Evolutionary conservation across 2,888 invertebrate genomes (phyloP).

Genomic region (Microctonus hyperodae): DNA sequence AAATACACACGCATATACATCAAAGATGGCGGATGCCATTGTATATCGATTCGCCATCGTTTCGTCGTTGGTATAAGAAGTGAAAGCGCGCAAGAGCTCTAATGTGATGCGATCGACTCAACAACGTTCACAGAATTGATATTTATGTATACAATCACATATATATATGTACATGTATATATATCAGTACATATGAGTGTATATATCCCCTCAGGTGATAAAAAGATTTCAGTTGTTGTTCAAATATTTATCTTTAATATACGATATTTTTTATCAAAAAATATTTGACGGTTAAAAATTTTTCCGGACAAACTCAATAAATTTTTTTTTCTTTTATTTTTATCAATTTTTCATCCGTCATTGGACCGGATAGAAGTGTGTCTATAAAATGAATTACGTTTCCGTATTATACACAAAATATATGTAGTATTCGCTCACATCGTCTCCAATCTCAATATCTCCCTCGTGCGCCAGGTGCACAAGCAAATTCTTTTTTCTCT

Average conservation of each 20-base stretch:
- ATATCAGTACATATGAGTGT: neutral
- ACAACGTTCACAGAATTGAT: neutral
- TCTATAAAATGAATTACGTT: constrained; percentile 11
- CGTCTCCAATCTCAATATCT: constrained; percentile 29
- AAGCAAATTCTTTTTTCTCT: constrained; percentile 15
- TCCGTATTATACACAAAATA: neutral
- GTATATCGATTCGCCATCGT: constrained; percentile 10
- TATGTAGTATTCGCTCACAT: neutral
- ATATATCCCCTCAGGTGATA: neutral
- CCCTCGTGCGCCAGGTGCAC: constrained; percentile 21
- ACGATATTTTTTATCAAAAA: neutral
- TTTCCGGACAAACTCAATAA: neutral
- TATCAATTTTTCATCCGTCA: neutral
- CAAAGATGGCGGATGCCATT: neutral
- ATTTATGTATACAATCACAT: neutral
- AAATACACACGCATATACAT: neutral
- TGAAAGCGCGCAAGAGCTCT: constrained; percentile 8
- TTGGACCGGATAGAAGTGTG: neutral
- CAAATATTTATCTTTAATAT: neutral
- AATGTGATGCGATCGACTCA: constrained; percentile 6
- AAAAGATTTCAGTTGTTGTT: neutral
- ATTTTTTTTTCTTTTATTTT: neutral
- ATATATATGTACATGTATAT: neutral
- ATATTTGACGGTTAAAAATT: neutral
- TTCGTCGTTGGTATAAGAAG: constrained; percentile 7